Percentiles rank a stretch among this genome's conserved stretches.
Conservation (phyloP, 2,888 invertebrate species). For the Diarsia rubi region DNA sequence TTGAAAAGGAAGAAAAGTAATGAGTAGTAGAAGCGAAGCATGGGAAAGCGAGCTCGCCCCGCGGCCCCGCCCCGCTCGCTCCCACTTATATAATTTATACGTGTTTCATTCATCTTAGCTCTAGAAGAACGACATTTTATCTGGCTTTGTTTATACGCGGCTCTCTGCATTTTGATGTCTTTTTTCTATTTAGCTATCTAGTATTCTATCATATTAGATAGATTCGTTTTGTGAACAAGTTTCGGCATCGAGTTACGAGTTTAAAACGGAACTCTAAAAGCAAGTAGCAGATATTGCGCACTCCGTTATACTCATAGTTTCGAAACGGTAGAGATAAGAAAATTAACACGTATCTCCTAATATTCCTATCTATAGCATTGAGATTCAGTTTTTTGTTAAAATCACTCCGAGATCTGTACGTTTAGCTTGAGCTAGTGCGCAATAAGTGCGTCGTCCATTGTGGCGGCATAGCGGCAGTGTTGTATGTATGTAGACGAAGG, state of each 20-base stretch:
- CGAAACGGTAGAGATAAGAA: slow-evolving; percentile 65
- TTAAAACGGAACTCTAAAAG: slow-evolving; percentile 60
- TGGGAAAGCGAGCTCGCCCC: slow-evolving; percentile 73
- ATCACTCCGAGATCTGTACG: slow-evolving; percentile 45
- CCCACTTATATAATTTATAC: slow-evolving; percentile 69
- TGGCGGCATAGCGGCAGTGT: slow-evolving; percentile 33
- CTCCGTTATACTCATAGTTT: slow-evolving; percentile 55
- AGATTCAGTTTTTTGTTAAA: slow-evolving; percentile 53
- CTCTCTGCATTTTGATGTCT: slow-evolving; percentile 73
- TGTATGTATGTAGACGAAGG: slow-evolving; percentile 67
- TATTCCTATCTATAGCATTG: slow-evolving; percentile 60
- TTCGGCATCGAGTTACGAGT: slow-evolving; percentile 67
- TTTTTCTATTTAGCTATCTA: slow-evolving; percentile 66
- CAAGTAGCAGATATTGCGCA: slow-evolving; percentile 63
- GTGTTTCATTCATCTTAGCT: slow-evolving; percentile 79
- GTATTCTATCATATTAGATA: slow-evolving; percentile 57
- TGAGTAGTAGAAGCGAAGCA: slow-evolving; percentile 69
- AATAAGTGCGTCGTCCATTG: slow-evolving; percentile 53
- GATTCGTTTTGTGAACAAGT: slow-evolving; percentile 70
- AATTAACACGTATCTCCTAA: slow-evolving; percentile 66
- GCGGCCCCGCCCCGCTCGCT: slow-evolving; percentile 64
- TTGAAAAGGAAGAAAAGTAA: slow-evolving; percentile 72
- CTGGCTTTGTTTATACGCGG: slow-evolving; percentile 73
- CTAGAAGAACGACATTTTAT: slow-evolving; percentile 72
- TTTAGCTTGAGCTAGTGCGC: slow-evolving; percentile 48